Base-by-base conservation (phyloP, 2,113 vertebrate species). In the Helogale parvula region DNA sequence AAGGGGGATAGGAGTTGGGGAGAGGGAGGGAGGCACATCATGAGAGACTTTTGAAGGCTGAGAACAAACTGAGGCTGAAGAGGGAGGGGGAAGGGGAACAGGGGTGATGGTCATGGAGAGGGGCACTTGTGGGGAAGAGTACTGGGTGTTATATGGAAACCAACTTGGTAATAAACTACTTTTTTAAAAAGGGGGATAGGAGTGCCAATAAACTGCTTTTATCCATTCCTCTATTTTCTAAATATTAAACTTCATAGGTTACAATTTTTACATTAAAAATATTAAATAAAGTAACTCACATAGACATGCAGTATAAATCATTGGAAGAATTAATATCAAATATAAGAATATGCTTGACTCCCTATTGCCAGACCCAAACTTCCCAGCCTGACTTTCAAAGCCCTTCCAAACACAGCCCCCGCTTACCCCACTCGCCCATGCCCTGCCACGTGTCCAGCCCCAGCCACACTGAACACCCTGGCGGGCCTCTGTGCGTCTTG, bases 181-280 rank as follows among this genome's bases (percentile, higher is more conserved):
- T 41, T 41, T 41, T 41, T 41, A 41, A 41, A 41, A 35, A 47
- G 15, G 29, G 15, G 21, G 4, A 54, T 13, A 57, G 71, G 33
- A 92, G 60, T 50, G 5, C 10, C 2, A 13, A 15, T 57, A n/a
- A 29, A 38, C 35, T 90, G n/a, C 41, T 79, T 90, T 47, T 68
- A 69, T 79, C 66, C 11, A 6, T 81, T 54, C 2, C 71, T 66
- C 60, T 60, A 31, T 54, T 90, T 94, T 89, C 54, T 80, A 97
- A 82, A 66, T 79, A 38, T 31, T 77, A 23, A 29, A 10, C 29
- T 35, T 82, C 11, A 35, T n/a, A 33, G 5, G 10, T 80, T 92
- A 96, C 2, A 47, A 85, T 54, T 54, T 93, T 95, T 69, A 90
- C 45, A 87, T 83, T 93, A 69, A 87, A 94, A 94, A 54, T 80